Conservation (phyloP, 2,888 invertebrate species). For the Taphrorychus bicolor region DNA sequence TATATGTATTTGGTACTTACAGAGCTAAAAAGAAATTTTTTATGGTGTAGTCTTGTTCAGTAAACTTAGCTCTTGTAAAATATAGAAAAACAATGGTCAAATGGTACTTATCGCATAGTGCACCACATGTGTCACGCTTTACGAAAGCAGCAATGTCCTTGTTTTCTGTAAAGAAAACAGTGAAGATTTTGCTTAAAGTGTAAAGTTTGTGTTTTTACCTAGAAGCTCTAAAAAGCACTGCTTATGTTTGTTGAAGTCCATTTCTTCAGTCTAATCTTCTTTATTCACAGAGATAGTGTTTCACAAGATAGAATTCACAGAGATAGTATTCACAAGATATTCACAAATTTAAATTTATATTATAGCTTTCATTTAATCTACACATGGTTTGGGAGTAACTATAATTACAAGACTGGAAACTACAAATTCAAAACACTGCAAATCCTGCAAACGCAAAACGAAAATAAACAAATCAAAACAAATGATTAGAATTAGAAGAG, state of each 20-base stretch:
- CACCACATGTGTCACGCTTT: constrained; percentile 59
- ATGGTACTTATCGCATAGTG: constrained; percentile 65
- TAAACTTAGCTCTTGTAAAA: constrained; percentile 62
- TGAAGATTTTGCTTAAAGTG: not conserved
- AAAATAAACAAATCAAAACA: too few species aligned
- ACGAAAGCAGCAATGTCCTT: constrained; percentile 59
- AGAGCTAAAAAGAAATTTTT: constrained; percentile 65
- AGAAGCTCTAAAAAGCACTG: constrained; percentile 40
- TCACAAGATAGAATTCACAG: too few species aligned
- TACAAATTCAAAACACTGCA: too few species aligned
- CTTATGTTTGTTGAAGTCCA: constrained; percentile 41
- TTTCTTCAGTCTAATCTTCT: too few species aligned
- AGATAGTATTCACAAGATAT: too few species aligned
- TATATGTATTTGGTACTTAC: constrained; percentile 56
- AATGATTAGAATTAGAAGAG: too few species aligned
- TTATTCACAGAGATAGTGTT: too few species aligned
- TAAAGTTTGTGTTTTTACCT: constrained; percentile 27
- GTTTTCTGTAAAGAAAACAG: constrained; percentile 49
- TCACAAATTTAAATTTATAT: too few species aligned
- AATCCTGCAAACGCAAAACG: too few species aligned
- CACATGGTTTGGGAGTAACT: too few species aligned
- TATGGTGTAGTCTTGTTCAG: constrained; percentile 59
- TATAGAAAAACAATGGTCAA: constrained; percentile 66
- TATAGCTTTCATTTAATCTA: too few species aligned
- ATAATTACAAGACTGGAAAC: too few species aligned